Base-by-base conservation (phyloP, 2,797 vertebrate species). In the Petrocephalus sullivani region DNA sequence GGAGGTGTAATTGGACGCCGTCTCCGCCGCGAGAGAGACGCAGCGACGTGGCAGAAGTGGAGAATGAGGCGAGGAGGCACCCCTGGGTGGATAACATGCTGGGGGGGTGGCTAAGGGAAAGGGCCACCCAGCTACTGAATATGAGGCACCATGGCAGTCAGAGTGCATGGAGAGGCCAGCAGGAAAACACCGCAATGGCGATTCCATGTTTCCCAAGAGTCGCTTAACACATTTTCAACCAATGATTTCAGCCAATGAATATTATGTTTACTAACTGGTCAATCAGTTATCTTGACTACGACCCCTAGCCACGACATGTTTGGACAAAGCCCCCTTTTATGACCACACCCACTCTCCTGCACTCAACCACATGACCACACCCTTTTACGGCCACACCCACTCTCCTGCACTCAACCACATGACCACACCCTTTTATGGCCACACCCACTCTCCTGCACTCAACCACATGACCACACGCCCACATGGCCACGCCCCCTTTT, bases 1-100 rank as follows among this genome's bases (percentile, higher is more conserved):
- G 2, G 14, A 86, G 91, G 91, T 51, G 92, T 91, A 92, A 93
- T 78, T 41, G 46, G 88, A 91, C 81, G 86, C 85, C 3, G 7
- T 61, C 88, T 88, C 14, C 37, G 54, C 49, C 16, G 67, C 75
- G 88, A 81, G 90, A 89, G 75, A 60, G 21, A 57, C 46, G 85
- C 87, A 89, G 23, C 75, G 87, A 89, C 91, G 89, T 58, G 88
- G 61, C 86, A 67, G 71, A 89, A 87, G 84, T 3, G 21, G 21
- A 21, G 56, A 81, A 86, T 86, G 86, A 60, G 41, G 53, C 75
- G 61, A 46, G 84, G 53, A 75, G 51, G 37, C 51, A 14, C 41
- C 53, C 56, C 3, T 87, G 57, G 83, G 89, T 90, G 87, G 85
- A 91, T 89, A 91, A 85, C 88, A 91, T 67, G 6, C 89, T 7